Percentiles rank a stretch among this genome's conserved stretches.
phyloP scores from a whole-genome alignment of 2,797 vertebrate species.

The Martes flavigula region DNA sequence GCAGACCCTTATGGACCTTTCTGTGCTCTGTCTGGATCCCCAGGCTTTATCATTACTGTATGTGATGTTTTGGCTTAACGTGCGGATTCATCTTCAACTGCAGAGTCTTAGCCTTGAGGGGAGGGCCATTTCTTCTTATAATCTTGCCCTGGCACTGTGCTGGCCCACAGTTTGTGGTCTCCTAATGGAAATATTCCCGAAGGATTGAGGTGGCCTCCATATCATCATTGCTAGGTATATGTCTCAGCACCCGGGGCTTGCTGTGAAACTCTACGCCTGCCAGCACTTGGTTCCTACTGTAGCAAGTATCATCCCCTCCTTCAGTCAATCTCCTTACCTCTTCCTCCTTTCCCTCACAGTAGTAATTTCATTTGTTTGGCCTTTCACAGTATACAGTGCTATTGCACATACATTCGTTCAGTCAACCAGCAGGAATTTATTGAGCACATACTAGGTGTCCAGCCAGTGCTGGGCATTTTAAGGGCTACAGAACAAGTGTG shows the following conservation, averaged over 20 bases:
- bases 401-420: background rate
- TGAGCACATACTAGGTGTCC: background rate
- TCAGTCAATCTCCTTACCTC: background rate
- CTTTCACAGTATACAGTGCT: background rate
- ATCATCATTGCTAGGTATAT: background rate
- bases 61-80: background rate
- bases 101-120: background rate
- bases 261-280: background rate
- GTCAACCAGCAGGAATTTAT: background rate
- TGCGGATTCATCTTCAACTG: background rate
- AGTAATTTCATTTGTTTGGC: background rate
- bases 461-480: background rate
- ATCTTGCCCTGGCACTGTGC: background rate
- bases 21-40: conserved; percentile 9
- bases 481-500: background rate
- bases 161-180: background rate
- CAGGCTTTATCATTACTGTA: background rate
- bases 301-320: background rate
- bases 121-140: background rate
- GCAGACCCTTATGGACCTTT: background rate
- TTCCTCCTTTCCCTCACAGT: background rate
- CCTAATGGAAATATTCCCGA: background rate
- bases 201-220: background rate
- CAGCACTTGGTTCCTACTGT: background rate
- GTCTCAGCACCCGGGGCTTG: background rate